Base-by-base conservation (phyloP, 2,113 vertebrate species). In the Amphiprion ocellaris region DNA sequence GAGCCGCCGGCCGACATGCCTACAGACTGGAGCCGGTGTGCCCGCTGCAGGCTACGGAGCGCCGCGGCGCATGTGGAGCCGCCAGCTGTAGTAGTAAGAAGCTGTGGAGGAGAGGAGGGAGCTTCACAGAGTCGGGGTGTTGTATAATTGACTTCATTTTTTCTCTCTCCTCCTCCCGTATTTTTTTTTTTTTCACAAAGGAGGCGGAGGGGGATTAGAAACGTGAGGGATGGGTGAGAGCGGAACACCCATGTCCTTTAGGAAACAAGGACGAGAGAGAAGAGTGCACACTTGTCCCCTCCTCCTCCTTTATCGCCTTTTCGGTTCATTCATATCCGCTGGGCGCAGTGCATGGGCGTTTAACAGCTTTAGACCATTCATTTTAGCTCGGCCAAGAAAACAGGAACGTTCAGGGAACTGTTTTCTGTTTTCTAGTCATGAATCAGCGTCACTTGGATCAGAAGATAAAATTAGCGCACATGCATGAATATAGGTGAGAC, bases 101-200 rank as follows among this genome's bases (percentile, higher is more conserved):
- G 69, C 12, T 17, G 17, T 7, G 15, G 49, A 46, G 72, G 69
- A 81, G 69, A 59, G 82, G 90, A 88, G 86, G 80, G 74, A 72
- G 79, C 61, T 23, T 56, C 10, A 39, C 5, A 52, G 56, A 76
- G 87, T 68, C 39, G 64, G 55, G 33, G 2, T 65, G 76, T 88
- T 89, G 87, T 89, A 90, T 84, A 88, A 86, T 89, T 90, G 74
- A 92, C 83, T 90, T 91, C 78, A 86, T 89, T 90, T 90, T 90
- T 55, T 46, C 67, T 11, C 41, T 53, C 70, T 62, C 65, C 82
- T 81, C 82, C 75, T 77, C 77, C 37, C n/a, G 67, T 50, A 49
- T 30, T 59, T 21, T 30, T 39, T 59, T 59, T 30, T 26, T 63
- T 63, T 17, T 3, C 3, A 19, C 39, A 74, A 47, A 70, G 59